These are phyloP conservation scores for Aepyceros melampus DNA, from an alignment of 2,113 vertebrate genomes.

Conservation along the genomic window DNA sequence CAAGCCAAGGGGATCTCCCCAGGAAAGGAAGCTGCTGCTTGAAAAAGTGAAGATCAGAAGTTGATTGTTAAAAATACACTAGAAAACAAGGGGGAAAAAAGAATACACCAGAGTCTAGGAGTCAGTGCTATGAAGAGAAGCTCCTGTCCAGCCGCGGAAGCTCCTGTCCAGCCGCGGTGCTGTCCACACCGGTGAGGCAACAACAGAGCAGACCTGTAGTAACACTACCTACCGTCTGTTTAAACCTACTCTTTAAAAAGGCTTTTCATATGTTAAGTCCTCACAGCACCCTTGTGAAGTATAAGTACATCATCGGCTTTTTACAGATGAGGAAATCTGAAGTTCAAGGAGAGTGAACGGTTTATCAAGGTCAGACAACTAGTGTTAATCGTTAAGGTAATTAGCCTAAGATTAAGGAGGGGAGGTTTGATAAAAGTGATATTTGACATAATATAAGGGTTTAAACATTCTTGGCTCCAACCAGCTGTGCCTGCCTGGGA, in stretches of 20 bases:
- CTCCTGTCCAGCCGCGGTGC: not conserved
- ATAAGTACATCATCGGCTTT: not conserved
- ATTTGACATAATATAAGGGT: not conserved
- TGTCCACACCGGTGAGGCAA: not conserved
- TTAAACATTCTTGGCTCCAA: not conserved
- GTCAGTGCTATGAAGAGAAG: not conserved
- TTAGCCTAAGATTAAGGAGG: not conserved
- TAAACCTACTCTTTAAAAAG: not conserved
- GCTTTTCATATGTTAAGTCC: constrained; percentile 12
- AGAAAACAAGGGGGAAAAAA: not conserved
- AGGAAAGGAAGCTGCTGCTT: not conserved
- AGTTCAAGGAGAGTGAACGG: not conserved
- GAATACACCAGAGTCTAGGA: not conserved
- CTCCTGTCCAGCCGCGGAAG: not conserved
- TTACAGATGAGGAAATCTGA: not conserved
- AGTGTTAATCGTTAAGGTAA: not conserved
- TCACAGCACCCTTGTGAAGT: not conserved
- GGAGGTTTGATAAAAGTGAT: not conserved
- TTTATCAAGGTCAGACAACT: not conserved
- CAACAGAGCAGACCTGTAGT: not conserved
- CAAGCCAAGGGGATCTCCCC: not conserved
- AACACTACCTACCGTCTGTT: not conserved
- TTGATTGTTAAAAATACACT: not conserved
- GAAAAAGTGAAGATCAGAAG: not conserved
- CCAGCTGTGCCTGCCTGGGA: not conserved